phyloP scores from a whole-genome alignment of 2,113 vertebrate species.

The Takifugu flavidus region DNA sequence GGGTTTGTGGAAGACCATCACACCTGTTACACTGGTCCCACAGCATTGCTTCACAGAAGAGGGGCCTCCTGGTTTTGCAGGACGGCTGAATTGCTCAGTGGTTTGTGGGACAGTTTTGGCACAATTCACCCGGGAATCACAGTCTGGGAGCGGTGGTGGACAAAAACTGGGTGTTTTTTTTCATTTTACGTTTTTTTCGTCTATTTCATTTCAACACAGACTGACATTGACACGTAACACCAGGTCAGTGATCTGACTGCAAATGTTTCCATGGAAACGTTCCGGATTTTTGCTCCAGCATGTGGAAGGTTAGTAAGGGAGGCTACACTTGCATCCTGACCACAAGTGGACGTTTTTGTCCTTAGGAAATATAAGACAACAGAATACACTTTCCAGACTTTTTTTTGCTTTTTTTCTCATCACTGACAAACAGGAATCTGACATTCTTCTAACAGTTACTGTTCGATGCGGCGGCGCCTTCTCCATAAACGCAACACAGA shows the following conservation, averaged over 20 bases:
- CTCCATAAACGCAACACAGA: conserved; percentile 34
- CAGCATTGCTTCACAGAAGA: conserved; percentile 59
- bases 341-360: conserved; percentile 1
- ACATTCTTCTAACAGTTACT: conserved; percentile 31
- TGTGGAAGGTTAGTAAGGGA: conserved; percentile 37
- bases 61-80: conserved; percentile 14
- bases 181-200: neutral
- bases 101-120: conserved; percentile 52
- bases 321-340: conserved; percentile 31
- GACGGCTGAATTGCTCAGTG: conserved; percentile 43
- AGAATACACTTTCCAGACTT: conserved; percentile 35
- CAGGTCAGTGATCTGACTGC: conserved; percentile 19
- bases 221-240: conserved; percentile 38
- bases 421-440: conserved; percentile 52
- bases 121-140: conserved; percentile 34
- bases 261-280: conserved; percentile 10
- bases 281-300: conserved; percentile 39
- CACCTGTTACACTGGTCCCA: conserved; percentile 52
- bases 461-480: conserved; percentile 15
- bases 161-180: conserved; percentile 29
- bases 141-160: conserved; percentile 33
- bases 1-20: conserved; percentile 63
- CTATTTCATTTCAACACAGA: conserved; percentile 13
- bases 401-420: conserved; percentile 24
- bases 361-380: conserved; percentile 42